Percentiles rank a stretch among this genome's conserved stretches.
These are phyloP conservation scores for Neocrepidodera transversa DNA, from an alignment of 2,888 invertebrate species.

Conservation along the genomic window DNA sequence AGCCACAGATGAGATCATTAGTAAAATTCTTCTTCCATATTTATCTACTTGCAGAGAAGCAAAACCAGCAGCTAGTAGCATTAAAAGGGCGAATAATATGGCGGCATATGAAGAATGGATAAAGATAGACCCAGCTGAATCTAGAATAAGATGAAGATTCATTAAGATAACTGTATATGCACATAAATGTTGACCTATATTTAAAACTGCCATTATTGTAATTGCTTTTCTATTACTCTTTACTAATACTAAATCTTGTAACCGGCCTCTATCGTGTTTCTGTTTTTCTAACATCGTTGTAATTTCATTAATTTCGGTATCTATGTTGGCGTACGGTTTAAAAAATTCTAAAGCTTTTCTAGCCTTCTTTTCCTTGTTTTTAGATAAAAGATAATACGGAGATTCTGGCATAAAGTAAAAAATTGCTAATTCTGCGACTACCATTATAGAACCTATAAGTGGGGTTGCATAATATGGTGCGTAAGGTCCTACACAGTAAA, in stretches of 20 bases:
- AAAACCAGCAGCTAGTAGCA: slow-evolving; percentile 51
- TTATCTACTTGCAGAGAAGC: slow-evolving; percentile 54
- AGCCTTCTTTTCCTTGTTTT: slow-evolving; percentile 51
- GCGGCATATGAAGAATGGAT: slow-evolving; percentile 51
- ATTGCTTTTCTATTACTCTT: slow-evolving; percentile 55
- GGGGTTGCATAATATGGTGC: slow-evolving; percentile 47
- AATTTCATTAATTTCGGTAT: slow-evolving; percentile 55
- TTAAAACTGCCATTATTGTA: slow-evolving; percentile 54
- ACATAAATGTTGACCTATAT: slow-evolving; percentile 57
- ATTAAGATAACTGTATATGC: slow-evolving; percentile 57
- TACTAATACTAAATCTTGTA: slow-evolving; percentile 53
- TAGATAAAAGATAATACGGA: slow-evolving; percentile 55
- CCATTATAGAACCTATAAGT: slow-evolving; percentile 47
- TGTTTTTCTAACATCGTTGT: slow-evolving; percentile 52
- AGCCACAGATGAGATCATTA: slow-evolving; percentile 52
- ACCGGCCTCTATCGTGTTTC: slow-evolving; percentile 52
- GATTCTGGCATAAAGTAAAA: slow-evolving; percentile 58
- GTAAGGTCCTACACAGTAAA: slow-evolving; percentile 54
- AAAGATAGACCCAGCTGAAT: slow-evolving; percentile 52
- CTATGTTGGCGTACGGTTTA: slow-evolving; percentile 49
- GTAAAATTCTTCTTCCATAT: slow-evolving; percentile 54
- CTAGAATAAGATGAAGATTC: slow-evolving; percentile 56
- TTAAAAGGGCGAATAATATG: slow-evolving; percentile 55
- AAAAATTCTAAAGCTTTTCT: slow-evolving; percentile 51
- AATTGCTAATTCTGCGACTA: slow-evolving; percentile 49